Evolutionary conservation across 1,140 invertebrate genomes (phyloP), one percentile per base, ranked within the genome.

Genomic region (Conus betulinus): DNA sequence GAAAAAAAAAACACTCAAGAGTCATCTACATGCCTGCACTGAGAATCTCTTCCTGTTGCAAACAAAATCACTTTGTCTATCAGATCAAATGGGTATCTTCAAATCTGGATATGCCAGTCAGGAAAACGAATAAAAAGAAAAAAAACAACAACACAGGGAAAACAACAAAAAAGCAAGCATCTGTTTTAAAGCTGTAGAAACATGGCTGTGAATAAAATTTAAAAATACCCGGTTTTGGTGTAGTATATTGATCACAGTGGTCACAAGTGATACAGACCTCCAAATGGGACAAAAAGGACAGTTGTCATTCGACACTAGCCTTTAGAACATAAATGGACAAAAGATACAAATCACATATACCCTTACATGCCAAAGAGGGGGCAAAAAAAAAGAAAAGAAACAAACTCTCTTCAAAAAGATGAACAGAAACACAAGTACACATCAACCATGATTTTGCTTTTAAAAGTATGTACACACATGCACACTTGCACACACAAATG

Each of bases 401-500:
- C 1, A 11, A 39, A 60, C 57, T 11, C 15, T 60, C 15, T 60
- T 8, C 57, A 60, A 15, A 60, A 15, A 15, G 57, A 60, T 11
- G 15, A 60, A 60, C 57, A 60, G 8, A 0, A 8, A 60, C 57
- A 60, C 57, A 60, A 60, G 15, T 39, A 39, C 39, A 39, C 3
- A 39, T 39, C 39, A 39, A 39, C 39, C 39, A 39, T 39, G 39
- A 39, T 39, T 39, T 63, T 13, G 17, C 60, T 78, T 78, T 25
- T 78, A 83, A 53, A 25, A 83, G 15, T n/a, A 51, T 27, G 57
- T 67, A 27, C 84, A 52, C 67, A 52, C 84, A 85, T 17, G n/a
- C 63, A 85, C 63, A 85, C 84, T n/a, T 67, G 83, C 83, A 39
- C 83, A 67, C 57, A 63, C 83, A 85, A 23, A 63, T 57, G 63